Evolutionary conservation across 2,888 invertebrate species (phyloP), one percentile per base, ranked within the genome.

Genomic region (Gymnoscelis rufifasciata): DNA sequence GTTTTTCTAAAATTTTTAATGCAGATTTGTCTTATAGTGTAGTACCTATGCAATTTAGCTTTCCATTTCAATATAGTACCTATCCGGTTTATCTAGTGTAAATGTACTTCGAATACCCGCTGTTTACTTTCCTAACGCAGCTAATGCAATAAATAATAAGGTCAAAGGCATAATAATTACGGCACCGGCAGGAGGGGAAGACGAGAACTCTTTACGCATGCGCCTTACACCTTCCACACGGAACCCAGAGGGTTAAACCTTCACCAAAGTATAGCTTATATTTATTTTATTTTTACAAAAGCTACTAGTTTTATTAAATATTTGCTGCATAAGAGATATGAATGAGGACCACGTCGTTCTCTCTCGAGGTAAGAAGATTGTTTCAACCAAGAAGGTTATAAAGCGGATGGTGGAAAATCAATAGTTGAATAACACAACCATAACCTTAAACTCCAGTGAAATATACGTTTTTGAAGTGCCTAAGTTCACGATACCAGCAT

Each of bases 311-410:
- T 86, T 63, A 70, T 71, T 69, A 64, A 74, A 56, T 65, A 72
- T 72, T 71, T 75, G 84, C 66, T 68, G 73, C 57, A 78, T 74
- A 86, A 82, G 76, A 87, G 91, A 91, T 94, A 94, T 95, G 95
- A 95, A 95, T 95, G 95, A 94, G 93, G 94, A 92, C 94, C 91
- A 94, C 93, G 89, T 93, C 91, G 90, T 91, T 93, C 86, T 92
- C 94, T 83, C 90, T 94, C 89, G 93, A 95, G 94, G 95, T 95
- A 90, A 91, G 90, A 45, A 30, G 33, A 65, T 50, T 27, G 31
- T 37, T 51, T 43, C 56, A 47, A 41, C 42, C 40, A 44, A 50
- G 55, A 55, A 64, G 64, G 60, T 68, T 65, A 66, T 59, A 50
- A 51, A 57, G 47, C 48, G 43, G 46, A 53, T 59, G 56, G 52